phyloP scores from a whole-genome alignment of 1,140 invertebrate genomes.

The Agrypnia vestita region DNA sequence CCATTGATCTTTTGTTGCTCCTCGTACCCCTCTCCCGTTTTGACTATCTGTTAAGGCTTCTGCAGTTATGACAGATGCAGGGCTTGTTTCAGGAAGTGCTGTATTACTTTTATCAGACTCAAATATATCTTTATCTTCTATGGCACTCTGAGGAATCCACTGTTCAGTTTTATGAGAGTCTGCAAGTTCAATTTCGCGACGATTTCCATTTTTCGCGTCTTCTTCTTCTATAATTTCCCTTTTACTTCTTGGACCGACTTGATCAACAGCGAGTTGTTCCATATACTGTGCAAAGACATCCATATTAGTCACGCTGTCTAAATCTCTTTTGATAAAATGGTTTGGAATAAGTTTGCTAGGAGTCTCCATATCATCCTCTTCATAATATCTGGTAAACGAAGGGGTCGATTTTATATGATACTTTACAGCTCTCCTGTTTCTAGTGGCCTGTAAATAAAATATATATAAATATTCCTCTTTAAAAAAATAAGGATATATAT shows the following conservation, averaged over 20 bases:
- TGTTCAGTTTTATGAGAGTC: conserved; percentile 63
- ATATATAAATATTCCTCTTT: no score
- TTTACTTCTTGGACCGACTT: conserved; percentile 41
- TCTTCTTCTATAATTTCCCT: conserved; percentile 71
- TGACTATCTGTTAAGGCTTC: conserved; percentile 69
- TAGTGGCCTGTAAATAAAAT: conserved; percentile 14
- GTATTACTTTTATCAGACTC: conserved; percentile 66
- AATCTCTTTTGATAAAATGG: conserved; percentile 42
- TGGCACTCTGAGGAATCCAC: conserved; percentile 67
- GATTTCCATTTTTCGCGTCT: conserved; percentile 65
- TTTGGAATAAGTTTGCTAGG: not conserved
- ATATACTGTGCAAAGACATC: conserved; percentile 51
- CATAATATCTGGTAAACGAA: not conserved
- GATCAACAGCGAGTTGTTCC: conserved; percentile 47
- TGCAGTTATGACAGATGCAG: conserved; percentile 65
- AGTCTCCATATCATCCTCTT: not conserved
- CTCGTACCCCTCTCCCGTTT: conserved; percentile 68
- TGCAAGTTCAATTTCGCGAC: conserved; percentile 62
- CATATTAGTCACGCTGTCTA: conserved; percentile 18
- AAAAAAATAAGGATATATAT: no score
- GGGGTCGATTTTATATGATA: not conserved
- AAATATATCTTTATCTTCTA: conserved; percentile 63
- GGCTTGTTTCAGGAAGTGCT: conserved; percentile 63
- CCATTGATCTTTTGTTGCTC: conserved; percentile 68
- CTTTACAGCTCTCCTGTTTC: conserved; percentile 2